A percentile compares a stretch with the other conserved stretches of the same genome.
These are phyloP conservation scores for Thamnophis sirtalis DNA, from an alignment of 2,113 vertebrate species.

Conservation along the genomic window DNA sequence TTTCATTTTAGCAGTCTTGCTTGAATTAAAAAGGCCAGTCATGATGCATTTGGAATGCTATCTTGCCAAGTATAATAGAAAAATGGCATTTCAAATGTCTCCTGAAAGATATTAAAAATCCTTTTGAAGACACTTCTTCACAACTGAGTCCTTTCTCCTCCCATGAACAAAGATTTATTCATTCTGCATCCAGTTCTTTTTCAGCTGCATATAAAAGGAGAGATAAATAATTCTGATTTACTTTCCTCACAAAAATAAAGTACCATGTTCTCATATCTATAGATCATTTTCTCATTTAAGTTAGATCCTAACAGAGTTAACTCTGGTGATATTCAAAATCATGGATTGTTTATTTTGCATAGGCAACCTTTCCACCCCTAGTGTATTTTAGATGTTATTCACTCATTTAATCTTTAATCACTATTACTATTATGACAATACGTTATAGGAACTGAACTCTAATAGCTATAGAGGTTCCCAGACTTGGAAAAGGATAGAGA, in stretches of 20 bases:
- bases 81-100: constrained; percentile 15
- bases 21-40: constrained; percentile 11
- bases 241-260: not conserved
- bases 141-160: constrained; percentile 7
- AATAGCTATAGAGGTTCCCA: not conserved
- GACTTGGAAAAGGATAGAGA: not conserved
- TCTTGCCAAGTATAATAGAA: constrained; percentile 6
- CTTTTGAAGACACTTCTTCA: not conserved
- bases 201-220: not conserved
- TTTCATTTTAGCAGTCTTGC: constrained; percentile 14
- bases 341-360: not conserved
- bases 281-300: not conserved
- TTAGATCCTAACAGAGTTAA: not conserved
- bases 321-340: not conserved
- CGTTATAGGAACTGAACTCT: not conserved
- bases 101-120: constrained; percentile 16
- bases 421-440: not conserved
- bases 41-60: constrained; percentile 1
- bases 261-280: not conserved
- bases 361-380: not conserved
- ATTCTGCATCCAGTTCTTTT: not conserved
- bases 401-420: not conserved
- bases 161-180: constrained; percentile 8
- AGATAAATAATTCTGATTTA: not conserved
- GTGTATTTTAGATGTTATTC: not conserved